Evolutionary conservation across 2,797 vertebrate genomes (phyloP).

Genomic region (Phaenicophaeus curvirostris): DNA sequence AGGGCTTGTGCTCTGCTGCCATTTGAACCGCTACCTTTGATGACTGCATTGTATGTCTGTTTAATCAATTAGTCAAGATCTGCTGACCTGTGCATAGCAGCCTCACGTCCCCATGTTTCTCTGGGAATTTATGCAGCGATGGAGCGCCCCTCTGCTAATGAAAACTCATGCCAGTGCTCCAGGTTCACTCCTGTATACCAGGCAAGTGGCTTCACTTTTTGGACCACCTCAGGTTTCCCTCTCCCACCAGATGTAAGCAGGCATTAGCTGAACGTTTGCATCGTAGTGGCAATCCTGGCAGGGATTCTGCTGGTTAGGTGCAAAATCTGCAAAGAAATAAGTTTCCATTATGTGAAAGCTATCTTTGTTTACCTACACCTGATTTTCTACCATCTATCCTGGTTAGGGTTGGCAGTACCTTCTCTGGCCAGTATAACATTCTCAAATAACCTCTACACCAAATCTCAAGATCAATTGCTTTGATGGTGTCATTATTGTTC

Average conservation of each 20-base stretch:
- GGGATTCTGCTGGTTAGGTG: not conserved
- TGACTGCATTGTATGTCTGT: not conserved
- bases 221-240: not conserved
- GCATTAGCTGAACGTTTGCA: not conserved
- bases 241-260: not conserved
- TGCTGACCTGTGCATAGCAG: not conserved
- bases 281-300: not conserved
- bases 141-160: not conserved
- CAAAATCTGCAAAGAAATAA: not conserved
- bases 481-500: not conserved
- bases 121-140: not conserved
- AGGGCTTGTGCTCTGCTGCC: not conserved
- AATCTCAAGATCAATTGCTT: not conserved
- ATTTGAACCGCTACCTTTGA: not conserved
- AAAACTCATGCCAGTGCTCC: not conserved
- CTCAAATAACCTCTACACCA: not conserved
- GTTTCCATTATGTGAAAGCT: not conserved
- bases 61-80: not conserved
- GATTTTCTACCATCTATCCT: not conserved
- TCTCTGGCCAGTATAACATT: not conserved
- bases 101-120: not conserved
- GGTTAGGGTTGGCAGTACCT: not conserved
- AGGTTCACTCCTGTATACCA: not conserved
- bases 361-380: not conserved
- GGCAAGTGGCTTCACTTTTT: not conserved